Percentiles rank a stretch among this genome's conserved stretches.
These are phyloP conservation scores for Gobiocypris rarus DNA, from an alignment of 2,113 vertebrate species.

Conservation along the genomic window DNA sequence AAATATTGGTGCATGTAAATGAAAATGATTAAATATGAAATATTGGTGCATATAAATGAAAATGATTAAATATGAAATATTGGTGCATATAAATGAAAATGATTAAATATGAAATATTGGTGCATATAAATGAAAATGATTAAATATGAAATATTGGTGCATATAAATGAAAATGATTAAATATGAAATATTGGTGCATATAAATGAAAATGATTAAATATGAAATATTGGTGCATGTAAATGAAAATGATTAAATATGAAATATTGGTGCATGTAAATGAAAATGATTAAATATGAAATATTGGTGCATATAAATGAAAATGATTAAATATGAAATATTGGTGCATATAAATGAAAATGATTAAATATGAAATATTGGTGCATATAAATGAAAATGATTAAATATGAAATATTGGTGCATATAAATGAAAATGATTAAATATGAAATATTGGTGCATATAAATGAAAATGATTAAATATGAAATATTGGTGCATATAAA, in stretches of 20 bases:
- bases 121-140: not conserved
- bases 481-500: not conserved
- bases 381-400: not conserved
- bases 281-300: not conserved
- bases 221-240: no score
- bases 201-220: not conserved
- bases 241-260: not conserved
- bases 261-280: not conserved
- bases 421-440: not conserved
- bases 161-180: not conserved
- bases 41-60: no score
- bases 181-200: not conserved
- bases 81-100: no score
- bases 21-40: no score
- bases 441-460: not conserved
- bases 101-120: rapidly evolving
- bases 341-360: not conserved
- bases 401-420: not conserved
- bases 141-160: not conserved
- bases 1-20: no score
- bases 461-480: not conserved
- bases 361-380: not conserved
- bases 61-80: no score
- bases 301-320: not conserved
- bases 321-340: not conserved